These are phyloP conservation scores for Lutra lutra DNA, from an alignment of 2,797 vertebrate genomes.

Conservation along the genomic window DNA sequence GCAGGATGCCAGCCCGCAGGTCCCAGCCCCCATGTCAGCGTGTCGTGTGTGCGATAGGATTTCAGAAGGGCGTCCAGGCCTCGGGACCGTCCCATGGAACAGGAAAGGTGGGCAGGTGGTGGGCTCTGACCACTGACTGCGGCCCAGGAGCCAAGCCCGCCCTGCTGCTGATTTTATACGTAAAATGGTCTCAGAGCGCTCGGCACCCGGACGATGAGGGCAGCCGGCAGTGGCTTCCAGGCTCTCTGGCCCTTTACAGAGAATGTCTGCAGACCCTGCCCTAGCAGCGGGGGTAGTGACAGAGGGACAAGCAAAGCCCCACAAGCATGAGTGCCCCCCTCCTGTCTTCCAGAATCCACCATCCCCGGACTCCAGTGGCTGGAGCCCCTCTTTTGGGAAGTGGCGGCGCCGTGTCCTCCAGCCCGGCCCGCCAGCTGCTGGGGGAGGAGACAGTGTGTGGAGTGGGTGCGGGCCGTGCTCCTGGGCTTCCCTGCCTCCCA, in stretches of 20 bases:
- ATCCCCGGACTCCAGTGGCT: fast-evolving
- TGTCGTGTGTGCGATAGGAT: not conserved
- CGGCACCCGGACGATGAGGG: fast-evolving
- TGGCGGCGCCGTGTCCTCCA: fast-evolving
- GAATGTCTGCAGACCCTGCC: not conserved
- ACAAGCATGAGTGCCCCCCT: fast-evolving
- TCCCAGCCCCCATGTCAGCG: too few relatives aligned
- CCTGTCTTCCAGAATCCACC: not conserved
- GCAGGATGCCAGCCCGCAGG: not conserved
- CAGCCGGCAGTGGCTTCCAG: not conserved
- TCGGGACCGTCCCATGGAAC: not conserved
- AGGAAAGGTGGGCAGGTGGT: not conserved
- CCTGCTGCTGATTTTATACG: not conserved
- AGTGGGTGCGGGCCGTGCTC: fast-evolving
- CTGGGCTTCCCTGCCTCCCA: fast-evolving
- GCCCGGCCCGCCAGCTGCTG: not conserved
- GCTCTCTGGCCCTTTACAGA: not conserved
- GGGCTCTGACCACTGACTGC: fast-evolving
- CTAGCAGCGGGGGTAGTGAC: not conserved
- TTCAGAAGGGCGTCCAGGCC: too few relatives aligned
- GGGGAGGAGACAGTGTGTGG: fast-evolving
- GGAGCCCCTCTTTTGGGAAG: not conserved
- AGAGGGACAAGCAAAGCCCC: not conserved
- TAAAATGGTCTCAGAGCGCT: not conserved
- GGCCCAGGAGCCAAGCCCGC: fast-evolving